phyloP scores from a whole-genome alignment of 1,140 invertebrate genomes.

The Heterodera schachtii region DNA sequence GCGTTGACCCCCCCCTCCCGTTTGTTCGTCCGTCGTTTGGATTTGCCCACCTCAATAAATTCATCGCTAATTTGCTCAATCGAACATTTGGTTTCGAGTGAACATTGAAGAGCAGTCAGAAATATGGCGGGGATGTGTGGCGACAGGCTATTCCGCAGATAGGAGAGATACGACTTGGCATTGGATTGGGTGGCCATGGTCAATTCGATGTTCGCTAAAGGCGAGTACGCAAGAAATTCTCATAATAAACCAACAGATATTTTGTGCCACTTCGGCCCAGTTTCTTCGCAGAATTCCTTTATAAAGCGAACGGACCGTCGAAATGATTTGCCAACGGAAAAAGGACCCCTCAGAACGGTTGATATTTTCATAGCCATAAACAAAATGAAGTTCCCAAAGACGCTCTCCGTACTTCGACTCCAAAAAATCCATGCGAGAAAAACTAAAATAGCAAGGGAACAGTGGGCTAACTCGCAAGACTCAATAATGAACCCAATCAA shows the following conservation, averaged over 20 bases:
- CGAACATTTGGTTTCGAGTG: constrained; percentile 5
- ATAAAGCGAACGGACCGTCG: background rate
- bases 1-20: too few species aligned
- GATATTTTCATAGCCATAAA: constrained; percentile 12
- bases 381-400: constrained; percentile 18
- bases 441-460: background rate
- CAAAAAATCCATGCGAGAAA: constrained; percentile 18
- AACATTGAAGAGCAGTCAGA: constrained; percentile 13
- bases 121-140: constrained; percentile 15
- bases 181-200: background rate
- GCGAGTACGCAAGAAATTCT: background rate
- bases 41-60: background rate
- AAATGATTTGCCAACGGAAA: constrained; percentile 21
- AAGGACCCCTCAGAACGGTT: background rate
- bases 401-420: constrained; percentile 16
- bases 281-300: background rate
- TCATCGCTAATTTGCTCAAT: constrained; percentile 7
- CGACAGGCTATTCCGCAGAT: background rate
- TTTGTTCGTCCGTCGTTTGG: too few species aligned
- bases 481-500: too few species aligned
- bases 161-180: background rate
- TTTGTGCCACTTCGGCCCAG: constrained; percentile 19
- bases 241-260: background rate
- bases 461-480: too few species aligned
- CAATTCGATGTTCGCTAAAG: constrained; percentile 7